These are phyloP conservation scores for Borostomias antarcticus DNA, from an alignment of 2,797 vertebrate species.

Conservation along the genomic window DNA sequence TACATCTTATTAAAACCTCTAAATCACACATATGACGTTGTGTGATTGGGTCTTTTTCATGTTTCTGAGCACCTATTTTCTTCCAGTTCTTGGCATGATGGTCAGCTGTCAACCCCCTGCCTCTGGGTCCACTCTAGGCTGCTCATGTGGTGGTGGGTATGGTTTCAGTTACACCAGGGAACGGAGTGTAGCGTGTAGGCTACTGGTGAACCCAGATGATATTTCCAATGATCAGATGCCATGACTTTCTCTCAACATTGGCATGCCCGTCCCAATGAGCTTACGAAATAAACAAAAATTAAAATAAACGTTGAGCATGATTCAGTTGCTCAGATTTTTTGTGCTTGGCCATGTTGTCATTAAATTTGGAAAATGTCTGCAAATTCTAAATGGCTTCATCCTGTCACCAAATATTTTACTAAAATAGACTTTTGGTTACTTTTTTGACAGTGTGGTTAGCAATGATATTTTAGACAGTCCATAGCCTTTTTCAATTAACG, in stretches of 20 bases:
- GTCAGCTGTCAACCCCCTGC: background rate
- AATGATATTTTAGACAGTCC: no score
- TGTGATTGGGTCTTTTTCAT: no score
- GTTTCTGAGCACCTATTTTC: no score
- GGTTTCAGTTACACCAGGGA: conserved; percentile 45
- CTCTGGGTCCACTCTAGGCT: background rate
- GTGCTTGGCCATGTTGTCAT: no score
- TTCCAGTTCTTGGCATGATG: no score
- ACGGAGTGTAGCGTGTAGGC: conserved; percentile 24
- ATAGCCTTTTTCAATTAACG: no score
- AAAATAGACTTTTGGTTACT: no score
- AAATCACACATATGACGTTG: no score
- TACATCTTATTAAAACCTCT: no score
- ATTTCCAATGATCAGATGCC: conserved; percentile 23
- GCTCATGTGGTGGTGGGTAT: conserved; percentile 36
- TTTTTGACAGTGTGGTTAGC: no score
- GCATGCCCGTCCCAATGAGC: conserved; percentile 12
- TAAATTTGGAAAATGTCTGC: conserved; percentile 8
- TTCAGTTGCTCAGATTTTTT: background rate
- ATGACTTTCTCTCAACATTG: conserved; percentile 31
- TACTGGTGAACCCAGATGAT: conserved; percentile 44
- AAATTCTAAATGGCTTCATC: conserved; percentile 29
- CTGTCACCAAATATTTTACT: no score
- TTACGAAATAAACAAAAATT: conserved; percentile 18
- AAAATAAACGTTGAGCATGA: conserved; percentile 29